These are phyloP conservation scores for Tetrapedia diversipes DNA, from an alignment of 2,888 invertebrate species.

Conservation along the genomic window DNA sequence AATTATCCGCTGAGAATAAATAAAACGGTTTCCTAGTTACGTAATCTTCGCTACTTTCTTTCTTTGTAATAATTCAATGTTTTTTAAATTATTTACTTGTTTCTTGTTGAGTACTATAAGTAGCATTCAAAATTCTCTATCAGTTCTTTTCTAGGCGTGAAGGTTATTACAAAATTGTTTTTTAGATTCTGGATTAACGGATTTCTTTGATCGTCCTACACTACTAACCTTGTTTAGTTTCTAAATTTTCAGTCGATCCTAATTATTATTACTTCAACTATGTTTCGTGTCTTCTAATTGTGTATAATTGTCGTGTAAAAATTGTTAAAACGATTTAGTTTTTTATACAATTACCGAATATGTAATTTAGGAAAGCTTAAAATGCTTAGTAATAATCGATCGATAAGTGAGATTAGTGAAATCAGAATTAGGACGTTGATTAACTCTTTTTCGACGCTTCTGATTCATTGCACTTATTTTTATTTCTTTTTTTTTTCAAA, in stretches of 20 bases:
- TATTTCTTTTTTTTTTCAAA: not conserved
- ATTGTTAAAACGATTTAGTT: not conserved
- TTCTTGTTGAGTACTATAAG: not conserved
- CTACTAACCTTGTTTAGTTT: not conserved
- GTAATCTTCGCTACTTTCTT: no score
- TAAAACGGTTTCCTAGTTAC: not conserved
- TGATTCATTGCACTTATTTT: not conserved
- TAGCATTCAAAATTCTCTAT: not conserved
- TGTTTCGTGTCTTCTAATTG: not conserved
- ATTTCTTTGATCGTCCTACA: not conserved
- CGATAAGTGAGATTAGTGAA: not conserved
- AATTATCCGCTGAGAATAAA: not conserved
- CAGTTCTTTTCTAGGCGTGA: not conserved
- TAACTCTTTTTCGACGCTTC: not conserved
- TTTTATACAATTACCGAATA: not conserved
- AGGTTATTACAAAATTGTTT: not conserved
- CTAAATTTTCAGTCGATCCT: not conserved
- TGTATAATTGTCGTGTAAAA: conserved; percentile 4
- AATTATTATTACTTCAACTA: not conserved
- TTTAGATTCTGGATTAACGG: not conserved
- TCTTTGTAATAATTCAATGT: no score
- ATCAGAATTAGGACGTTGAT: not conserved
- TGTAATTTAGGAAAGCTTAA: not conserved
- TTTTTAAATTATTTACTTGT: not conserved
- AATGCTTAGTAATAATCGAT: not conserved